Conservation (phyloP, 2,888 invertebrate genomes). For the Campoplex capitator region DNA sequence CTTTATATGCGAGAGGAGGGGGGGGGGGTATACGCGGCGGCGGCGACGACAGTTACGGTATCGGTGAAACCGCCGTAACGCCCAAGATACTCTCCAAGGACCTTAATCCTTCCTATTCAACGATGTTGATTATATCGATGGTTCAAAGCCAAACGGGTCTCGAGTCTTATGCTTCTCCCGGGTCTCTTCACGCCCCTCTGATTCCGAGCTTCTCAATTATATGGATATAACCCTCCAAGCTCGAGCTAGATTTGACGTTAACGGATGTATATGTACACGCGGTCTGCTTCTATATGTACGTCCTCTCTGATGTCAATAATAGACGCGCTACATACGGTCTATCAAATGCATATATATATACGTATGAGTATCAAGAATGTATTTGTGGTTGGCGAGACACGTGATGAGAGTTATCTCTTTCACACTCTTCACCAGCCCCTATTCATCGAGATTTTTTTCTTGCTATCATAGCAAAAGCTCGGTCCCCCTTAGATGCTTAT, state of each 20-base stretch:
- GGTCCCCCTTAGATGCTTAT: background rate
- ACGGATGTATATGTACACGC: constrained; percentile 60
- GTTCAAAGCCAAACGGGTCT: background rate
- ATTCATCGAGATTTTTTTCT: background rate
- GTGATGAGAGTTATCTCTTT: constrained; percentile 78
- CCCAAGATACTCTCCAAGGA: constrained; percentile 75
- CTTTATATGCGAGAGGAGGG: constrained; percentile 4
- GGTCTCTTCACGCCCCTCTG: background rate
- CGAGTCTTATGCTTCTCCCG: background rate
- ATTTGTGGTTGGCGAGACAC: background rate
- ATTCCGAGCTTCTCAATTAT: background rate
- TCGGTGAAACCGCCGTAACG: constrained; percentile 63
- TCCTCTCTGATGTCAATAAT: constrained; percentile 12
- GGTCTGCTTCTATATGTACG: background rate
- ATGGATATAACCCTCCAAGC: constrained; percentile 40
- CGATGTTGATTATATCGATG: constrained; percentile 60
- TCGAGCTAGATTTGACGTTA: constrained; percentile 71
- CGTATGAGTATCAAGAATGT: background rate
- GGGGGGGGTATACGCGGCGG: constrained; percentile 28
- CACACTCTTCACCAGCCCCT: constrained; percentile 69
- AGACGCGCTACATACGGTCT: background rate
- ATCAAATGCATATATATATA: background rate
- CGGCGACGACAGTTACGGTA: constrained; percentile 38
- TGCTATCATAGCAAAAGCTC: background rate
- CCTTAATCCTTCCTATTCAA: constrained; percentile 75